Percentiles rank a stretch among this genome's conserved stretches.
These are phyloP conservation scores for Cacoxenus indagator DNA, from an alignment of 2,888 invertebrate species.

Conservation along the genomic window DNA sequence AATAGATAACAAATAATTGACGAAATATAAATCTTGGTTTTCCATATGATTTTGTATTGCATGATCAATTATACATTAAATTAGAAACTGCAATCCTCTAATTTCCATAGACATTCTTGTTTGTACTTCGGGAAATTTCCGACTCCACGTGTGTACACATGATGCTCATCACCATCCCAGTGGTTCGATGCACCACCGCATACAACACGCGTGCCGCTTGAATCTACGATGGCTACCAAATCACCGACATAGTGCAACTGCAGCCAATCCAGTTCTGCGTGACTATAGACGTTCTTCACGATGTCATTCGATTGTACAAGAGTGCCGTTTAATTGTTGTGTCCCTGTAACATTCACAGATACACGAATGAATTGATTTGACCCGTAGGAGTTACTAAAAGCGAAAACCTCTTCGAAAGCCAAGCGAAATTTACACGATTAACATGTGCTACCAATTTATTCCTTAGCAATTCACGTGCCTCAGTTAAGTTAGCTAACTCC, in stretches of 20 bases:
- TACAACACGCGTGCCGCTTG: constrained; percentile 35
- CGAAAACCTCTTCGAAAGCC: constrained; percentile 29
- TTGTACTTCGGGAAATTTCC: constrained; percentile 35
- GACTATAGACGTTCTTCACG: constrained; percentile 55
- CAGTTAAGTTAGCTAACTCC: constrained; percentile 31
- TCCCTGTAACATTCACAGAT: constrained; percentile 24
- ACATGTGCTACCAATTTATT: constrained; percentile 39
- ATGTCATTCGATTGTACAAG: constrained; percentile 30
- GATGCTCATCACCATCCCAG: constrained; percentile 48
- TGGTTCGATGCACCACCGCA: constrained; percentile 50
- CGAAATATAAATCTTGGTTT: not conserved
- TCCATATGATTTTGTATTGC: not conserved
- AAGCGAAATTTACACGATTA: constrained; percentile 31
- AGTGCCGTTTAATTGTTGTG: constrained; percentile 23
- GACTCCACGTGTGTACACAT: constrained; percentile 49
- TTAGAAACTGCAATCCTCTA: constrained; percentile 52
- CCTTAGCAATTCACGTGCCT: constrained; percentile 28
- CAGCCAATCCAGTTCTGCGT: constrained; percentile 43
- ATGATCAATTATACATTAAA: not conserved
- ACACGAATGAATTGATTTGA: constrained; percentile 46
- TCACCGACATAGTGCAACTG: constrained; percentile 34
- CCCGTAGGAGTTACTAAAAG: constrained; percentile 53
- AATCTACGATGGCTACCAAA: constrained; percentile 46
- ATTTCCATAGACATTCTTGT: constrained; percentile 51
- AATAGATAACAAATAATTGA: no score